Evolutionary conservation across 2,113 vertebrate genomes (phyloP), one percentile per base, ranked within the genome.

Genomic region (Aspiorhynchus laticeps): DNA sequence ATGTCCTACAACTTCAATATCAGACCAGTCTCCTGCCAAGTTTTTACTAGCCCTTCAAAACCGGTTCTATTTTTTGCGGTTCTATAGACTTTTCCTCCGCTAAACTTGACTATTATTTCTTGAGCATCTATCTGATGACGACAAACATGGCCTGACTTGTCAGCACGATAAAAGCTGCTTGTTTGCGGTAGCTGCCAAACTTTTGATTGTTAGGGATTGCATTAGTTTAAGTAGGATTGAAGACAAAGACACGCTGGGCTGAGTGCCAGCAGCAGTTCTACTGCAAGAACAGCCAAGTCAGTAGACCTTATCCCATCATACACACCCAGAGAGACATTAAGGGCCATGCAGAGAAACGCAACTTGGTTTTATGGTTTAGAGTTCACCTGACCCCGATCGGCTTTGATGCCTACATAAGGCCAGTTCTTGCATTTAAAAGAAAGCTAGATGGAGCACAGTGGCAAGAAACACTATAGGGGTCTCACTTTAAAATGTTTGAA

Each of bases 131-230:
- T 89, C 88, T 91, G 75, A 87, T 89, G 86, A 80, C 78, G 28
- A 48, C 63, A 82, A 83, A 61, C 78, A 75, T 82, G 88, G 74
- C 28, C 88, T n/a, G 31, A 86, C 83, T 84, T 86, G 88, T 88
- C 88, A 86, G 86, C 51, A 61, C 31, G 79, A 87, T 87, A 71
- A 88, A 88, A 82, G 79, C 84, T 14, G 48, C 82, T 83, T 9
- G 33, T 51, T 82, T 61, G 21, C 80, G n/a, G 51, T 43, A 61
- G 73, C 86, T 84, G 78, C 75, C 83, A 80, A 90, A 87, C 59
- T 79, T 85, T 86, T 85, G 81, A 89, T 87, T 89, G 85, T 90
- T 91, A 77, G 84, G 76, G 88, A 88, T 80, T 65, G 76, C 73
- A 88, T 90, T 91, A 71, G 87, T 89, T 87, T 88, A 86, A 51